Evolutionary conservation across 2,113 vertebrate genomes (phyloP).

Genomic region (Nyctibius bracteatus): DNA sequence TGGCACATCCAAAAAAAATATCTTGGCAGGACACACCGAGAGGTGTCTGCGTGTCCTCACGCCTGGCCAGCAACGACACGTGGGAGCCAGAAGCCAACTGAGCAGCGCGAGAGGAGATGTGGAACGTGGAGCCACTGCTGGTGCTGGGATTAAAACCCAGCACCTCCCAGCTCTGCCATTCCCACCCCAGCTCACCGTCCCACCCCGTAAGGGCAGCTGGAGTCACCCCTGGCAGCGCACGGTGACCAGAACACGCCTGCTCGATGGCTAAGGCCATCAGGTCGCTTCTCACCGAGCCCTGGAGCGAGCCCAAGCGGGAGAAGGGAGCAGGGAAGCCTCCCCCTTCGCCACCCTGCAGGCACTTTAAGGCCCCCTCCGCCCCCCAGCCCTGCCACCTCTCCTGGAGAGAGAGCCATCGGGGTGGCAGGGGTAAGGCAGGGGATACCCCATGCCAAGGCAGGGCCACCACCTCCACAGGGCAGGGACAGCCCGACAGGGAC

Average conservation of each 20-base stretch:
- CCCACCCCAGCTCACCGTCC: not conserved
- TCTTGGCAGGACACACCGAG: not conserved
- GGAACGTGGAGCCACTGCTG: not conserved
- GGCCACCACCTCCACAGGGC: not conserved
- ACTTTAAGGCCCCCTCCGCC: not conserved
- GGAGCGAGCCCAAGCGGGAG: not conserved
- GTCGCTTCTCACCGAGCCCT: not conserved
- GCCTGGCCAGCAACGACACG: not conserved
- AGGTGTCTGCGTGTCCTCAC: slow-evolving; percentile 4
- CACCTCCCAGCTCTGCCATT: not conserved
- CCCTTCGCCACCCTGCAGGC: not conserved
- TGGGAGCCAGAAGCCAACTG: not conserved
- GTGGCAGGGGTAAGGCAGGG: not conserved
- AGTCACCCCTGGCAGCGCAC: not conserved
- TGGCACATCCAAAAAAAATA: not conserved
- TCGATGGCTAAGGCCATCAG: not conserved
- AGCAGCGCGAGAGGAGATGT: not conserved
- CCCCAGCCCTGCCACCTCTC: not conserved
- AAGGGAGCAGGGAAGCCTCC: not conserved
- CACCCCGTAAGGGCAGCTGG: accelerated
- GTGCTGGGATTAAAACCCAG: accelerated
- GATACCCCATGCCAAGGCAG: not conserved
- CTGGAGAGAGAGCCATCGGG: not conserved
- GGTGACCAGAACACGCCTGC: not conserved
- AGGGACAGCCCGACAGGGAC: not conserved